These are phyloP conservation scores for Euspilapteryx auroguttella DNA, from an alignment of 2,888 invertebrate genomes.

Conservation along the genomic window DNA sequence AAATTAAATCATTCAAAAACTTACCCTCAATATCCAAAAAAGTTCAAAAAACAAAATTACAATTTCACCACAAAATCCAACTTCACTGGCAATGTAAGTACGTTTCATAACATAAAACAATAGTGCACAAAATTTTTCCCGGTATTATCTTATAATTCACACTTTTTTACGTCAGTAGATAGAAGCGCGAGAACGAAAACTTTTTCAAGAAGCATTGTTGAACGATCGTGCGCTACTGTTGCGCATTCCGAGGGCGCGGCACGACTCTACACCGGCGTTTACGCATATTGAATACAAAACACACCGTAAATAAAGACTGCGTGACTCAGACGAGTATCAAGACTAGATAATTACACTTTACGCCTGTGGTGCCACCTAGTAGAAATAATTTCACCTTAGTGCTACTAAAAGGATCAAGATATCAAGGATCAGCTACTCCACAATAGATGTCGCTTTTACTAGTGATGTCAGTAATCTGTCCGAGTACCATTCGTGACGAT, in stretches of 20 bases:
- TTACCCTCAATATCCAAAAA: too few species aligned
- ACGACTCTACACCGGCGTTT: slow-evolving; percentile 31
- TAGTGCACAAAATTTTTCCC: slow-evolving; percentile 31
- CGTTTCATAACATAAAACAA: slow-evolving; percentile 20
- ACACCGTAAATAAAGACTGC: background rate
- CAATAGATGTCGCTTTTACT: slow-evolving; percentile 14
- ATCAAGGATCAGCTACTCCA: too few species aligned
- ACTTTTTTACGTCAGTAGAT: slow-evolving; percentile 35
- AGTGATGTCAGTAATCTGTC: background rate
- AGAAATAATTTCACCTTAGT: background rate
- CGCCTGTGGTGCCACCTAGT: slow-evolving; percentile 11
- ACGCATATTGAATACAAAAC: slow-evolving; percentile 46
- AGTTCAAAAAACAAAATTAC: too few species aligned
- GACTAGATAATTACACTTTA: too few species aligned
- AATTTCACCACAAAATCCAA: too few species aligned
- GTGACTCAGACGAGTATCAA: background rate
- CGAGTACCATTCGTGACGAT: background rate
- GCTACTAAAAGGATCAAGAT: too few species aligned
- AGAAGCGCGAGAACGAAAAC: slow-evolving; percentile 33
- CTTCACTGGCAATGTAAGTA: slow-evolving; percentile 24
- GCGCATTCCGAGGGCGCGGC: slow-evolving; percentile 15
- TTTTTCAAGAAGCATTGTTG: slow-evolving; percentile 41
- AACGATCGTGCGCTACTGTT: slow-evolving; percentile 29
- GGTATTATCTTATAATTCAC: slow-evolving; percentile 24
- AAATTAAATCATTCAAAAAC: too few species aligned